Conservation (phyloP, 1,140 invertebrate species). For the Scaptodrosophila lebanonensis region DNA sequence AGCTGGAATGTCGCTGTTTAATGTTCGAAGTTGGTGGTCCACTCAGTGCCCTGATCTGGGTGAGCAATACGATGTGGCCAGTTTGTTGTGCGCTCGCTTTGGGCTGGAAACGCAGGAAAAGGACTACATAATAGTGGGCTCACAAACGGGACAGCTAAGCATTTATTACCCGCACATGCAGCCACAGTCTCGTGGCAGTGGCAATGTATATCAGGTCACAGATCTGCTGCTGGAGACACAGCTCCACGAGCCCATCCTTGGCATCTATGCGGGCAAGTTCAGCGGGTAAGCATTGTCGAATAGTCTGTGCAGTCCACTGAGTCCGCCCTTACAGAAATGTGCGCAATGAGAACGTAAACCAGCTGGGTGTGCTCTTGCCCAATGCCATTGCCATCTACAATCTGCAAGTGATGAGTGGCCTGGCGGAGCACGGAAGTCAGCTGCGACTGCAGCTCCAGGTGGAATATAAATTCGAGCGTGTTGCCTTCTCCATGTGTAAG, state of each 20-base stretch:
- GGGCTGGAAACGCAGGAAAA: constrained; percentile 78
- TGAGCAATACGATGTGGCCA: constrained; percentile 73
- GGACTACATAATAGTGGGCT: constrained; percentile 85
- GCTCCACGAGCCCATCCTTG: constrained; percentile 83
- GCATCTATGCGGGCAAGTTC: constrained; percentile 84
- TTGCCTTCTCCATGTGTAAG: constrained; percentile 81
- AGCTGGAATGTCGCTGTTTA: constrained; percentile 86
- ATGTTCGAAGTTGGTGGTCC: constrained; percentile 86
- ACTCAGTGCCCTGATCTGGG: constrained; percentile 81
- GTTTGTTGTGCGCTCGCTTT: constrained; percentile 77
- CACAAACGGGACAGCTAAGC: constrained; percentile 83
- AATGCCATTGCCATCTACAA: constrained; percentile 67
- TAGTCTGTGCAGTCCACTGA: too few relatives aligned
- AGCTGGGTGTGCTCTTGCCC: constrained; percentile 65
- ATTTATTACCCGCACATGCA: constrained; percentile 81
- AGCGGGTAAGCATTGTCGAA: constrained; percentile 79
- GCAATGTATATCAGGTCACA: constrained; percentile 80
- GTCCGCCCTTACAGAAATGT: constrained; percentile 37
- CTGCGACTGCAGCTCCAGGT: constrained; percentile 78
- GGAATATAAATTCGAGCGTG: constrained; percentile 80
- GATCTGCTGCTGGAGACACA: constrained; percentile 85
- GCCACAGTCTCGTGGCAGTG: constrained; percentile 62
- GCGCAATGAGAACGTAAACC: constrained; percentile 61
- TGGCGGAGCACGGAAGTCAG: constrained; percentile 68
- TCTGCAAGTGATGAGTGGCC: constrained; percentile 47